Evolutionary conservation across 2,797 vertebrate genomes (phyloP).

Genomic region (Miichthys miiuy): DNA sequence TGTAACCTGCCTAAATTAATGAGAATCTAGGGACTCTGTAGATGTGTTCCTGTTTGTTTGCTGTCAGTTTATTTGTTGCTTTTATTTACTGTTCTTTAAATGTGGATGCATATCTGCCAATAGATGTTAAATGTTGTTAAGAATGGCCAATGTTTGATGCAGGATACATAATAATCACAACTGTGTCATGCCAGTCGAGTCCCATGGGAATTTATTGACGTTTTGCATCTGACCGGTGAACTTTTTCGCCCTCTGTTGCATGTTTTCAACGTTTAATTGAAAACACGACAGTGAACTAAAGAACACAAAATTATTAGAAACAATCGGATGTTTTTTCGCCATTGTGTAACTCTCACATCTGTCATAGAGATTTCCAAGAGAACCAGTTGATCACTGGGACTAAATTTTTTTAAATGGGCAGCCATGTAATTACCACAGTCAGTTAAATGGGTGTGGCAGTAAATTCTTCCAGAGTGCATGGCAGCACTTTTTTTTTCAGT

Average conservation of each 20-base stretch:
- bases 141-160: constrained; percentile 94
- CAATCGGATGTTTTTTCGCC: constrained; percentile 23
- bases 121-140: constrained; percentile 97
- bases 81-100: constrained; percentile 92
- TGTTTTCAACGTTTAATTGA: constrained; percentile 49
- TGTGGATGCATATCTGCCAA: constrained; percentile 94
- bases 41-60: constrained; percentile 88
- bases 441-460: constrained; percentile 34
- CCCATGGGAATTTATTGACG: background rate
- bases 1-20: constrained; percentile 73
- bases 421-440: constrained; percentile 39
- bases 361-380: background rate
- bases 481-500: constrained; percentile 29
- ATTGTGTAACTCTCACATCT: background rate
- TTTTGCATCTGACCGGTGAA: constrained; percentile 26
- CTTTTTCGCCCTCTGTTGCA: background rate
- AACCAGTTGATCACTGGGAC: constrained; percentile 25
- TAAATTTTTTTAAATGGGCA: constrained; percentile 34
- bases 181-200: background rate
- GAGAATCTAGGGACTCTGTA: constrained; percentile 81
- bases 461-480: constrained; percentile 19
- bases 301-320: background rate
- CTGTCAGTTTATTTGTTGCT: constrained; percentile 88
- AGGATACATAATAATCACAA: constrained; percentile 87
- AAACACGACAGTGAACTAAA: constrained; percentile 35